These are phyloP conservation scores for Gallinago stenura DNA, from an alignment of 2,797 vertebrate species.

Conservation along the genomic window DNA sequence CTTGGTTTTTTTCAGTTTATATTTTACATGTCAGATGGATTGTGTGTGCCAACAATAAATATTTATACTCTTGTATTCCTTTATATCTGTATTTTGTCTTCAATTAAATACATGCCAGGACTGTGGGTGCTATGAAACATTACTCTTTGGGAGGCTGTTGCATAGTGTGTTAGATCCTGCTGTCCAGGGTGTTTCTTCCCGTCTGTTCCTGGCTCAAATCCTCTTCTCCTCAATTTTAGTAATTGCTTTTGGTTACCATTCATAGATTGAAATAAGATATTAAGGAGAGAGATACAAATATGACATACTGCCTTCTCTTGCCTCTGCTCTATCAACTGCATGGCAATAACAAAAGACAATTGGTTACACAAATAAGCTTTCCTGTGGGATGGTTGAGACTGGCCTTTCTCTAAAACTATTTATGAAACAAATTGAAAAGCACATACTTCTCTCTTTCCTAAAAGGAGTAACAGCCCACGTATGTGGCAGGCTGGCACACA, in stretches of 20 bases:
- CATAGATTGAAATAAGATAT: neutral
- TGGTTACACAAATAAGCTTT: slow-evolving; percentile 23
- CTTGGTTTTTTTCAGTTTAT: neutral
- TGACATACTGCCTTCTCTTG: neutral
- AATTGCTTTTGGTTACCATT: slow-evolving; percentile 7
- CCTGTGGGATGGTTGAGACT: neutral
- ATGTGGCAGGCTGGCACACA: neutral
- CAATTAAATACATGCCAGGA: neutral
- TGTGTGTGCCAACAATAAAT: slow-evolving; percentile 42
- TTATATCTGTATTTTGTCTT: slow-evolving; percentile 47
- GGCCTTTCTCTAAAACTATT: neutral
- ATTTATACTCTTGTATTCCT: slow-evolving; percentile 39
- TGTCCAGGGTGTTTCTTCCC: slow-evolving; percentile 47
- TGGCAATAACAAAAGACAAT: neutral
- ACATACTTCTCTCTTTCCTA: neutral
- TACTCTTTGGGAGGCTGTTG: neutral
- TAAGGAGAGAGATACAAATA: neutral
- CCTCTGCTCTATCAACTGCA: neutral
- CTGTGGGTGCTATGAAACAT: slow-evolving; percentile 38
- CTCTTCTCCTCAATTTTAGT: slow-evolving; percentile 1
- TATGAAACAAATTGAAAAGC: neutral
- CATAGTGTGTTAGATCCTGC: slow-evolving; percentile 35
- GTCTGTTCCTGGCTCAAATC: slow-evolving; percentile 59
- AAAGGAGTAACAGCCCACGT: neutral
- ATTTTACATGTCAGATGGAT: neutral